Evolutionary conservation across 2,888 invertebrate genomes (phyloP).

Genomic region (Aspidiotus destructor): DNA sequence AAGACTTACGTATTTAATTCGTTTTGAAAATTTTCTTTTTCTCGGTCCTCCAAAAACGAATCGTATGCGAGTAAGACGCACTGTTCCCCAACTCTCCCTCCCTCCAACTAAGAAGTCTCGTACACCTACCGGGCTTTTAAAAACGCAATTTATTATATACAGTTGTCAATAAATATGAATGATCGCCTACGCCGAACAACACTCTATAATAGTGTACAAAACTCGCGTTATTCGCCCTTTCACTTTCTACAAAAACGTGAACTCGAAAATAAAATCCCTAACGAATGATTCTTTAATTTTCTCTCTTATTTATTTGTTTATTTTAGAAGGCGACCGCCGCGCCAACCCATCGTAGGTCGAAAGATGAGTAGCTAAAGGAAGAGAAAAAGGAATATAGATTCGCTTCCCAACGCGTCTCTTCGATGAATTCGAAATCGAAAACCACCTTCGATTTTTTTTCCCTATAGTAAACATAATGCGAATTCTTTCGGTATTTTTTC

Average conservation of each 20-base stretch:
- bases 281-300: constrained; percentile 30
- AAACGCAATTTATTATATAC: constrained; percentile 25
- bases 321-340: neutral
- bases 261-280: constrained; percentile 12
- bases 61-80: no score
- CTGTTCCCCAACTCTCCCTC: no score
- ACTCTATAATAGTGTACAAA: neutral
- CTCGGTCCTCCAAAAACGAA: no score
- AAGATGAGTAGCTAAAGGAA: neutral
- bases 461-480: neutral
- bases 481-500: constrained; percentile 20
- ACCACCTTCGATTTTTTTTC: no score
- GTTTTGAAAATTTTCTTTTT: no score
- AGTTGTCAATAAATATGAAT: constrained; percentile 31
- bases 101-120: no score
- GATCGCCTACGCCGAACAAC: constrained; percentile 26
- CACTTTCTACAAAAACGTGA: neutral
- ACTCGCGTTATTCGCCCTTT: constrained; percentile 9
- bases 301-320: constrained; percentile 28
- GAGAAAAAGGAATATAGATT: constrained; percentile 19
- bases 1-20: no score
- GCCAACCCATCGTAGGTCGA: no score
- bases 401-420: constrained; percentile 5
- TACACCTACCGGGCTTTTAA: neutral
- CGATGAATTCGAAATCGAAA: neutral